Conservation (phyloP, 2,888 invertebrate species). For the Tridacna gigas region DNA sequence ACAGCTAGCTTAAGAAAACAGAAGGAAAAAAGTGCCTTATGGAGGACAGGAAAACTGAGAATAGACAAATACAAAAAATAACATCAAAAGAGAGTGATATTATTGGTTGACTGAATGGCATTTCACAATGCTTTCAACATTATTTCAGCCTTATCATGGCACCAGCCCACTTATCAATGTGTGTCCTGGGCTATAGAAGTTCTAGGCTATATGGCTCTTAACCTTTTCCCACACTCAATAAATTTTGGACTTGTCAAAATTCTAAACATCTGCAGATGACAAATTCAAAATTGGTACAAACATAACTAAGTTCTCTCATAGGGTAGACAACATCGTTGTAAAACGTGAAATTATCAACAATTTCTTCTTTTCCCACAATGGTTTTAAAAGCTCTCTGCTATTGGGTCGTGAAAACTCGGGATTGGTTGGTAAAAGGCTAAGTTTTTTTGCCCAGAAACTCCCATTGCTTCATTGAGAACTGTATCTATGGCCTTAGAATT, state of each 20-base stretch:
- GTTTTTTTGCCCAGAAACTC: background rate
- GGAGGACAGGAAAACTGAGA: too few relatives aligned
- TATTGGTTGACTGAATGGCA: too few relatives aligned
- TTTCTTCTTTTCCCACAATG: background rate
- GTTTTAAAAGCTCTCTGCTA: background rate
- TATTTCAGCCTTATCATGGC: too few relatives aligned
- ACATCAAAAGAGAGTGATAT: too few relatives aligned
- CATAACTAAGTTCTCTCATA: background rate
- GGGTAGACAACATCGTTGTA: background rate
- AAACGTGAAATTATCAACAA: background rate
- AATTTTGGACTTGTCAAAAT: background rate
- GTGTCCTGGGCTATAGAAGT: too few relatives aligned
- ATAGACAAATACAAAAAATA: too few relatives aligned
- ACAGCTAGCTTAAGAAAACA: background rate
- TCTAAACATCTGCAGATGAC: background rate
- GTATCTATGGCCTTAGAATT: too few relatives aligned
- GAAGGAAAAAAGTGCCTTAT: too few relatives aligned
- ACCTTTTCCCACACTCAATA: background rate
- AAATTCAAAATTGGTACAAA: background rate
- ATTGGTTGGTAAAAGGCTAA: background rate
- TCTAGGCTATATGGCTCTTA: too few relatives aligned
- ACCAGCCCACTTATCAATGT: too few relatives aligned
- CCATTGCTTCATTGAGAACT: too few relatives aligned
- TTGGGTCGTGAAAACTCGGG: background rate
- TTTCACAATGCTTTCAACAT: too few relatives aligned